Base-by-base conservation (phyloP, 2,113 vertebrate species). In the Agelaius tricolor region DNA sequence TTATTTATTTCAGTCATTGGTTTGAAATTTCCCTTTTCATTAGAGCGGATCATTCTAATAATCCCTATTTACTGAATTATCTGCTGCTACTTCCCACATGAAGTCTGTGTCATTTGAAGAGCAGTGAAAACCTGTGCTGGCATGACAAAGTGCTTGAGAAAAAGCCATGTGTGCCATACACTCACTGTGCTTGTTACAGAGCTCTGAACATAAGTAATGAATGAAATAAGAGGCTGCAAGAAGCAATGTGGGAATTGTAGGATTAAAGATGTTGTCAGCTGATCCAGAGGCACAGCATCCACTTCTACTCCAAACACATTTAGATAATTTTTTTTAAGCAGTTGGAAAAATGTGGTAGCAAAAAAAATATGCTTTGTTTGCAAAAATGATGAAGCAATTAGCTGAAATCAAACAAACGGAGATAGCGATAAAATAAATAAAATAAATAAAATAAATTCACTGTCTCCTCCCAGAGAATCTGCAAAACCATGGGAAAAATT, bases 191-290 rank as follows among this genome's bases (percentile, higher is more conserved):
- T 61, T 49, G 37, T 51, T 46, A 43, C 65, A 74, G 68, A 77
- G 51, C 21, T 71, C 46, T 69, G 59, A 92, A 65, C 41, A 11
- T 9, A 39, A 77, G 23, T 17, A 84, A 87, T 67, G 77, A 84
- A 94, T 91, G 80, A 58, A 92, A 77, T 33, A 87, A 62, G 65
- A 69, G 65, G 33, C n/a, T 71, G 30, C 15, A 39, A 57, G 71
- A 39, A 90, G 52, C 35, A 90, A 5, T 2, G 24, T 72, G 71
- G 75, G 75, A 90, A 79, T 61, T 6, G 2, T 4, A 4, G 91
- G 79, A 72, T 90, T 79, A 84, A 80, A 89, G 78, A 72, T 47
- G 63, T 49, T 91, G 54, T 27, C 55, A 58, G 58, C 7, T 41
- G 37, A 77, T 80, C 49, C 72, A 69, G 37, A 37, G 37, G 10